Base-by-base conservation (phyloP, 1,140 invertebrate genomes). In the Aphis craccivora region DNA sequence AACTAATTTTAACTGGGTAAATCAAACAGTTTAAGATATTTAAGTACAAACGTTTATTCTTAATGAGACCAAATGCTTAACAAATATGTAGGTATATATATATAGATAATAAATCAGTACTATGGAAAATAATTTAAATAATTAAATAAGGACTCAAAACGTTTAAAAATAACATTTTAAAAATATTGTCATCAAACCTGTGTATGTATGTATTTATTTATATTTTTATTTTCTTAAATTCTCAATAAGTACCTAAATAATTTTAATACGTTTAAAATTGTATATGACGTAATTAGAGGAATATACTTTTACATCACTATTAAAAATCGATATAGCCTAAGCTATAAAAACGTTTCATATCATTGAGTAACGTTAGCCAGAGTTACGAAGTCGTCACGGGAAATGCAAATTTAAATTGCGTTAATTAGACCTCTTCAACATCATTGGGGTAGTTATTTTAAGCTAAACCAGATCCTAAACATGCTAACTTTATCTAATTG, bases 371-470 rank as follows among this genome's bases (percentile, higher is more conserved):
- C 67, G 67, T 92, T 92, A 84, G 37, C 91, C 91, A 92, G 91
- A 45, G 55, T 83, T 91, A 5, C n/a, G 22, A 40, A 90, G 25
- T 3, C 91, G 91, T 92, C 91, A 92, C 76, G 91, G 91, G 76
- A 92, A 92, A 83, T 9, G 91, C 91, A 92, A 92, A 92, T 53
- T 89, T 55, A 51, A 89, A 55, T 55, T 40, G 14, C 40, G 55
- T 45, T 90, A 90, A 90, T 89, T 89, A 90, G 88, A 90, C 37
- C 18, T 43, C 18, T 67, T 90, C 53, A 25, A 43, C 37, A 43
- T 7, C 88, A 55, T 20, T 23, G 55, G 53, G 37, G 25, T n/a
- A 7, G 25, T 90, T 45, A 51, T 67, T 37, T 43, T 43, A 25
- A 60, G 37, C 53, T n/a, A 90, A 90, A 60, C 89, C 53, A 67